Evolutionary conservation across 2,113 vertebrate genomes (phyloP), one percentile per base, ranked within the genome.

Genomic region (Apteryx owenii): DNA sequence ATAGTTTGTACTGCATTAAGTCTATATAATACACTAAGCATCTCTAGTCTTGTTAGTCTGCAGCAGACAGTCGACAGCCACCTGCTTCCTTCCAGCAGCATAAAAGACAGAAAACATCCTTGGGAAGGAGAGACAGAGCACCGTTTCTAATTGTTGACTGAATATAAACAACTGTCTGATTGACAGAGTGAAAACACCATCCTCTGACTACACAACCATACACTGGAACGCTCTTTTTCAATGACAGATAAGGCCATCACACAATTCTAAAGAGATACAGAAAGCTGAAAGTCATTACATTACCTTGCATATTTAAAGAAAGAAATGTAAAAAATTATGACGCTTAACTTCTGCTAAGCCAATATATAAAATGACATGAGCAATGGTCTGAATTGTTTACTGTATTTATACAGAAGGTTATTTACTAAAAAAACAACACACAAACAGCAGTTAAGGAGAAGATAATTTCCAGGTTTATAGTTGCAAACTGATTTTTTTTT

Each of bases 161-260:
- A 91, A 87, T 89, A 95, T 65, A 95, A 96, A 95, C 77, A 85
- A 79, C 89, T 76, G 64, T 10, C 70, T 92, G 81, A 95, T 17
- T 92, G 94, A 95, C 93, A 91, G 54, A 58, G 9, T 31, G 26
- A 84, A 79, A 95, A 70, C 0, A 9, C 7, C 46, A 84, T 91
- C 71, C 53, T 83, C 70, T 70, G 33, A 83, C 95, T 94, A 66
- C 31, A 70, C 38, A 75, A 73, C 29, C 54, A 58, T 38, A 85
- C 40, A 70, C 40, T 48, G 53, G 18, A 85, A 94, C 89, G 50
- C 80, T 85, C 61, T 85, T 91, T 82, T 80, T 53, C 76, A 83
- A 44, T 29, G 64, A 73, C 72, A 86, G 76, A 70, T 70, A 83
- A 93, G 66, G 91, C 10, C 33, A 95, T 66, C 54, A 66, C 33